phyloP scores from a whole-genome alignment of 1,140 invertebrate genomes.

The Drosophila pseudoobscura region DNA sequence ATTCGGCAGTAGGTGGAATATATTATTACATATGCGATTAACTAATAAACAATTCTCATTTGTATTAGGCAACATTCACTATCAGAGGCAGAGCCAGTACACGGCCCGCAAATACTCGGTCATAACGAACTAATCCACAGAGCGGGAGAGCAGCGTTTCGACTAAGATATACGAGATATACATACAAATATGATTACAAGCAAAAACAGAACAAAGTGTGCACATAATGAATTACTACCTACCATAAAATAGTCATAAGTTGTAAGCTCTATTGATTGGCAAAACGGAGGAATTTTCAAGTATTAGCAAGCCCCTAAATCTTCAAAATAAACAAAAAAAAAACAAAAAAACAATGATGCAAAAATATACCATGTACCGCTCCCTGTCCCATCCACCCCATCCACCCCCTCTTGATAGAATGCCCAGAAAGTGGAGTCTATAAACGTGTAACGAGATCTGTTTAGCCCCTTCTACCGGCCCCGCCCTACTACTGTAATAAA shows the following conservation, averaged over 20 bases:
- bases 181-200: conserved; percentile 39
- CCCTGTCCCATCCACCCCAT: too few relatives aligned
- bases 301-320: conserved; percentile 60
- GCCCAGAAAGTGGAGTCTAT: conserved; percentile 75
- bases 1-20: conserved; percentile 40
- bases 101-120: conserved; percentile 82
- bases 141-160: conserved; percentile 27
- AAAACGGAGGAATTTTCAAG: conserved; percentile 57
- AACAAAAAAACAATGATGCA: conserved; percentile 19
- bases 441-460: conserved; percentile 67
- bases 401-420: conserved; percentile 35
- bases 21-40: conserved; percentile 45
- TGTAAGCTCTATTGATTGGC: conserved; percentile 67
- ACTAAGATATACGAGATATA: conserved; percentile 13
- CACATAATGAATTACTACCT: conserved; percentile 51
- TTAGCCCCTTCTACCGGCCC: conserved; percentile 7
- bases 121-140: conserved; percentile 68
- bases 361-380: conserved; percentile 11
- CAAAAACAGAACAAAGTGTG: conserved; percentile 30
- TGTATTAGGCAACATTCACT: conserved; percentile 79
- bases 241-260: conserved; percentile 74
- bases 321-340: neutral
- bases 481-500: conserved; percentile 51
- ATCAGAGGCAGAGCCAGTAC: conserved; percentile 83
- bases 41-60: conserved; percentile 71